These are phyloP conservation scores for Protomyctophum bolini DNA, from an alignment of 2,113 vertebrate species.

Conservation along the genomic window DNA sequence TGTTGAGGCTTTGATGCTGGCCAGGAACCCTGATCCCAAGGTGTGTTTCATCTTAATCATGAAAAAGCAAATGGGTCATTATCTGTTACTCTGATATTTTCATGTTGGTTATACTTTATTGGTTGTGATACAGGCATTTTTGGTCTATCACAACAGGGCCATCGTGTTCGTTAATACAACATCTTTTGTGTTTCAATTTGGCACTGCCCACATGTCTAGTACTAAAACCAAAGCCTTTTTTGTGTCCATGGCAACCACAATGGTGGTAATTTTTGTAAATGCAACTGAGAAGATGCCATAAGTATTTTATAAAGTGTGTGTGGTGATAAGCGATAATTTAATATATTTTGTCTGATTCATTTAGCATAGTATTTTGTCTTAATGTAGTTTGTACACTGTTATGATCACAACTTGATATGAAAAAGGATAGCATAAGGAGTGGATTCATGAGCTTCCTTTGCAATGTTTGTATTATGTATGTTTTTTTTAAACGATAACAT, in stretches of 20 bases:
- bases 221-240: slow-evolving; percentile 14
- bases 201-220: slow-evolving; percentile 20
- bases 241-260: slow-evolving; percentile 42
- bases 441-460: too few relatives aligned
- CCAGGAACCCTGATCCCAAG: slow-evolving; percentile 69
- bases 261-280: not conserved
- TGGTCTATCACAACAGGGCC: not conserved
- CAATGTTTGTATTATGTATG: too few relatives aligned
- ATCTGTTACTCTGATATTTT: not conserved
- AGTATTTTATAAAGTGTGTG: too few relatives aligned
- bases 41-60: slow-evolving; percentile 57
- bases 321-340: too few relatives aligned
- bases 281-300: not conserved
- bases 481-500: too few relatives aligned
- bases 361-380: not conserved
- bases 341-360: not conserved
- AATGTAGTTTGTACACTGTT: not conserved
- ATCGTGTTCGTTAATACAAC: not conserved
- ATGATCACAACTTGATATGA: too few relatives aligned
- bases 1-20: slow-evolving; percentile 45
- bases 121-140: not conserved
- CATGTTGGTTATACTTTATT: not conserved
- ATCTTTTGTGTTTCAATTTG: slow-evolving; percentile 9
- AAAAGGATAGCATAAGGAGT: too few relatives aligned
- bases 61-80: not conserved